Evolutionary conservation across 1,140 invertebrate species (phyloP), one percentile per base, ranked within the genome.

Genomic region (Trinorchestia longiramus): DNA sequence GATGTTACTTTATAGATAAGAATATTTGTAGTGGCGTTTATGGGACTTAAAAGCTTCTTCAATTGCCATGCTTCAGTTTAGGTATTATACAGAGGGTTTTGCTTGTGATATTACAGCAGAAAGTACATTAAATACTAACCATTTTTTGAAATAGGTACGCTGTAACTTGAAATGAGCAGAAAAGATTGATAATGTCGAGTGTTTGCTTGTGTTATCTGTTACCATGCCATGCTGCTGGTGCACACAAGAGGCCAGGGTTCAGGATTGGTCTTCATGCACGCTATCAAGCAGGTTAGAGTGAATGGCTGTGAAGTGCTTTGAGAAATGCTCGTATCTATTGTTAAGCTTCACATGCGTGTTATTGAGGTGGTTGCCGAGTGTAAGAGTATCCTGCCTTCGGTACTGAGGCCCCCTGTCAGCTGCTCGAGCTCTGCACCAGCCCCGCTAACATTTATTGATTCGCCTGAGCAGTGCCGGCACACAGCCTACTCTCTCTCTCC

Each of bases 401-500:
- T 53, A 44, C 47, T 47, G 43, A 47, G 41, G 41, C 41, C 15
- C 28, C 40, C 40, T 36, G 44, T 94, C 92, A 94, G 92, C 92
- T 94, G 92, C 92, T 94, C 43, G 92, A 28, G 6, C 8, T 47
- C 40, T 94, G 92, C 92, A 94, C 92, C 92, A 94, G 19, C 92
- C 15, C 92, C 92, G 44, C 92, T 44, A 53, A 94, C 92, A 47
- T 94, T 94, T 94, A 94, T 94, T 94, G 92, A 94, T 94, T 94
- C 44, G 92, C 92, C 92, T 11, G 43, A 94, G 92, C 92, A 94
- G 92, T 94, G 92, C 92, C 92, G 92, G 92, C 92, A 94, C 92
- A 94, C 43, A 94, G 92, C 92, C 92, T 94, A 94, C 92, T 45
- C 92, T 94, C 92, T 94, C 43, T 42, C 90, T 43, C 41, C 42